Base-by-base conservation (phyloP, 1,140 invertebrate genomes). In the Chironomus striatipennis region DNA sequence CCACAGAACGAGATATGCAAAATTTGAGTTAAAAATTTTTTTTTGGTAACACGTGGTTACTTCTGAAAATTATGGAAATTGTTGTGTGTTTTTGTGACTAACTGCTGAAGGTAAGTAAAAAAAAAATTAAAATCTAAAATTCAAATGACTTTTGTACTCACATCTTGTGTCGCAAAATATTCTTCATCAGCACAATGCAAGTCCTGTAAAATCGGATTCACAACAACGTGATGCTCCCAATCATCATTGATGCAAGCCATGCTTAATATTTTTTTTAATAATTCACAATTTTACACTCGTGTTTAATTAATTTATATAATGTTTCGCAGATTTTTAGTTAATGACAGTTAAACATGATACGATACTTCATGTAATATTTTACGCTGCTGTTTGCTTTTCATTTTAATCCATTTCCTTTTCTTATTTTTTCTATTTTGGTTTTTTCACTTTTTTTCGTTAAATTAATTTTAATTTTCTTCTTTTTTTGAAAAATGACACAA, bases 101-200 rank as follows among this genome's bases (percentile, higher is more conserved):
- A 20, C 4, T 67, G n/a, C 2, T 70, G 7, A 70, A 18, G 18
- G 17, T 21, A 20, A 10, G n/a, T 17, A 8, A 67, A 67, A 2
- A 17, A 8, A 67, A 6, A 67, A 67, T n/a, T n/a, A 57, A 57
- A 70, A 20, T 70, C 18, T 70, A 57, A 57, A 57, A 57, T 57
- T 57, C 47, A 57, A 57, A 57, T 57, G n/a, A 34, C 5, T 34
- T 7, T 21, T 42, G n/a, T 72, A 83, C 83, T 84, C 82, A 85
- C 84, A 77, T 85, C 84, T 79, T 85, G 84, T 75, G 84, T 83
- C 76, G 79, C 81, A 81, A 85, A 85, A 80, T 83, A 85, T 80
- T 85, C 84, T 75, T 85, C 84, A 78, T 84, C 83, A 75, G 80
- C 79, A 73, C 83, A 84, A 76, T 83, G 83, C 82, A 85, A 84